Conservation (phyloP, 2,888 invertebrate species). For the Cantharis rustica region DNA sequence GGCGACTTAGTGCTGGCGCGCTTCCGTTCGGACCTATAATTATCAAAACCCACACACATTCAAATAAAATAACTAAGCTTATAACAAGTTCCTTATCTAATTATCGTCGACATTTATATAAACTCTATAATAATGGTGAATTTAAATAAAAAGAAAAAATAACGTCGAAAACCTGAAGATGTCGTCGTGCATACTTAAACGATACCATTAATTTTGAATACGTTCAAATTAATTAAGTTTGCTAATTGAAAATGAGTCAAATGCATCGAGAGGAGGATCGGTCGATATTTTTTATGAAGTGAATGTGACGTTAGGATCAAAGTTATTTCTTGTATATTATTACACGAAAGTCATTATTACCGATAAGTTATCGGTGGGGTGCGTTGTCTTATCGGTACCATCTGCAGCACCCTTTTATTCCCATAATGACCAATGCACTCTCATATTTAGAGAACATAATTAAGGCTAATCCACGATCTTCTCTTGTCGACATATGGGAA, state of each 20-base stretch:
- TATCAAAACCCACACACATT: constrained; percentile 51
- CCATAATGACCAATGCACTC: constrained; percentile 49
- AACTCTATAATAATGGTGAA: constrained; percentile 13
- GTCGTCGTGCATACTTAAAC: background rate
- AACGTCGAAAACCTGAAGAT: background rate
- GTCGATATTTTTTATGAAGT: background rate
- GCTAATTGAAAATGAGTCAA: background rate
- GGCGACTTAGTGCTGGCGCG: constrained; percentile 34
- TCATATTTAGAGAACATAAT: constrained; percentile 55
- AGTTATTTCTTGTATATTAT: constrained; percentile 19
- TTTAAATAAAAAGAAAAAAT: background rate
- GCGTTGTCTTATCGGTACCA: constrained; percentile 53
- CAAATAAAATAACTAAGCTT: constrained; percentile 38
- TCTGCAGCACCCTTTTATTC: constrained; percentile 51
- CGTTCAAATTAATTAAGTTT: background rate
- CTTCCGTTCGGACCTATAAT: constrained; percentile 53
- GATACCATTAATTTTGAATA: background rate
- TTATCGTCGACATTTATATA: constrained; percentile 37
- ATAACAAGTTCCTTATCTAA: constrained; percentile 42
- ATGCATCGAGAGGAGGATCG: background rate
- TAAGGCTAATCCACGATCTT: constrained; percentile 52
- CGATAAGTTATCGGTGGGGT: constrained; percentile 35
- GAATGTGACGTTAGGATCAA: constrained; percentile 8
- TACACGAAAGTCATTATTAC: constrained; percentile 37
- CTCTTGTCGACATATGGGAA: constrained; percentile 52